These are phyloP conservation scores for Ectobius pallidus DNA, from an alignment of 2,888 invertebrate genomes.

Conservation along the genomic window DNA sequence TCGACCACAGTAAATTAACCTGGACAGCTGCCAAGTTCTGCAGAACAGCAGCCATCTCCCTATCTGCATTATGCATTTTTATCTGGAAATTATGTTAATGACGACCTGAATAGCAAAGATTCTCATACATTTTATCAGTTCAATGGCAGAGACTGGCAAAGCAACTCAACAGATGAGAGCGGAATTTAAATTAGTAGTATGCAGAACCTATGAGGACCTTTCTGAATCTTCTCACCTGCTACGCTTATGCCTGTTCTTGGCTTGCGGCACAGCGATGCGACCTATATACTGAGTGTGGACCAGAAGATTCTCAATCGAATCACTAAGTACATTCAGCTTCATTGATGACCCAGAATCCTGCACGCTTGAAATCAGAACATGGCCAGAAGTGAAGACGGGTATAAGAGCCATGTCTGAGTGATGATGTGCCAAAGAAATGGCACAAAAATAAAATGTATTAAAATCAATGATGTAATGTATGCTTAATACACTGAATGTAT, in stretches of 20 bases:
- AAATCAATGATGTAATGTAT: background rate
- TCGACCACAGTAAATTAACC: too few species aligned
- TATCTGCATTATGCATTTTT: too few species aligned
- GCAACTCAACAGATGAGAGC: too few species aligned
- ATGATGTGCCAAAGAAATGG: background rate
- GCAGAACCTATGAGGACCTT: background rate
- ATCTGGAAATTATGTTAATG: too few species aligned
- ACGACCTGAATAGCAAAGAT: too few species aligned
- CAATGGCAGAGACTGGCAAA: too few species aligned
- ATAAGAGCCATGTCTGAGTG: background rate
- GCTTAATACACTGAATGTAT: background rate
- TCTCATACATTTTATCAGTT: too few species aligned
- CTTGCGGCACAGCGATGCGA: slow-evolving; percentile 68
- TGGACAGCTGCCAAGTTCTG: too few species aligned
- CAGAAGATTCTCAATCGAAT: slow-evolving; percentile 36
- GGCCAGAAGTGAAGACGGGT: background rate
- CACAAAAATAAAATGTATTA: background rate
- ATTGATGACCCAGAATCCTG: slow-evolving; percentile 31
- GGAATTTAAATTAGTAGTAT: background rate
- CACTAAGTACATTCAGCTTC: slow-evolving; percentile 31
- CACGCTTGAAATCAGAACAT: slow-evolving; percentile 32
- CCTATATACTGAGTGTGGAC: slow-evolving; percentile 59
- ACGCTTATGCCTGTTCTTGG: slow-evolving; percentile 78
- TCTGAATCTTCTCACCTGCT: slow-evolving; percentile 70
- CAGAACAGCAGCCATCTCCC: too few species aligned